A percentile compares a stretch with the other conserved stretches of the same genome.
These are phyloP conservation scores for Platichthys stellatus DNA, from an alignment of 2,113 vertebrate genomes.

Conservation along the genomic window DNA sequence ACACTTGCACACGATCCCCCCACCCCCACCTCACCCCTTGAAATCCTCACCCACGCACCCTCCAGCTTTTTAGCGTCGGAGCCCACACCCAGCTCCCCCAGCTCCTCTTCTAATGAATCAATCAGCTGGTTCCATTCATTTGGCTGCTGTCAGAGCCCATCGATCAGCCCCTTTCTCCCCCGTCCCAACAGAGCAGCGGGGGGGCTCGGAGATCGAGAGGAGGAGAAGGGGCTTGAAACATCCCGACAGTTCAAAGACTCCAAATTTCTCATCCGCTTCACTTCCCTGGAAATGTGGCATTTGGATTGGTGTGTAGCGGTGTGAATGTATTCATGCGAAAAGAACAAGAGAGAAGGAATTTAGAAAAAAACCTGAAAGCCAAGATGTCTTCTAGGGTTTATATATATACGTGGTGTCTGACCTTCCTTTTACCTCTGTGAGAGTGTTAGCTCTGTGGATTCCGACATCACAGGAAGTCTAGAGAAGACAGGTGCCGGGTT, in stretches of 20 bases:
- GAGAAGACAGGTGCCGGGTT: constrained; percentile 30
- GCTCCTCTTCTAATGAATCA: constrained; percentile 73
- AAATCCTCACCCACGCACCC: constrained; percentile 30
- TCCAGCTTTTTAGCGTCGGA: constrained; percentile 47
- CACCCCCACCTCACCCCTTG: background rate
- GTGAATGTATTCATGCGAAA: constrained; percentile 43
- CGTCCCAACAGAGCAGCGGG: constrained; percentile 60
- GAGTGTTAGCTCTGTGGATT: constrained; percentile 26
- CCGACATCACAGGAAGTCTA: constrained; percentile 18
- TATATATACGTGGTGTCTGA: constrained; percentile 30
- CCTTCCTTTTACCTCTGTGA: constrained; percentile 46
- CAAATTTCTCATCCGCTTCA: constrained; percentile 53
- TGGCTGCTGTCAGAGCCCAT: constrained; percentile 75
- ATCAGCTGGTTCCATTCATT: constrained; percentile 76
- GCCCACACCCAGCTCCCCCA: constrained; percentile 43
- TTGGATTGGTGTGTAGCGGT: constrained; percentile 45
- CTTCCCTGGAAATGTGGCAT: constrained; percentile 52
- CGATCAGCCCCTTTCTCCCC: constrained; percentile 66
- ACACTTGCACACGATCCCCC: constrained; percentile 26
- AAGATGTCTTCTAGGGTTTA: constrained; percentile 35
- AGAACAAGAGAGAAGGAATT: constrained; percentile 47
- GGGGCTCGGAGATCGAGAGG: constrained; percentile 40
- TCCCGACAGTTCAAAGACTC: constrained; percentile 70
- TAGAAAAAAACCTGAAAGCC: constrained; percentile 48
- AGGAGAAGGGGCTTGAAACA: constrained; percentile 54